These are phyloP conservation scores for Beroe ovata DNA, from an alignment of 37 sponge, comb jelly and placozoan genomes.

Conservation along the genomic window DNA sequence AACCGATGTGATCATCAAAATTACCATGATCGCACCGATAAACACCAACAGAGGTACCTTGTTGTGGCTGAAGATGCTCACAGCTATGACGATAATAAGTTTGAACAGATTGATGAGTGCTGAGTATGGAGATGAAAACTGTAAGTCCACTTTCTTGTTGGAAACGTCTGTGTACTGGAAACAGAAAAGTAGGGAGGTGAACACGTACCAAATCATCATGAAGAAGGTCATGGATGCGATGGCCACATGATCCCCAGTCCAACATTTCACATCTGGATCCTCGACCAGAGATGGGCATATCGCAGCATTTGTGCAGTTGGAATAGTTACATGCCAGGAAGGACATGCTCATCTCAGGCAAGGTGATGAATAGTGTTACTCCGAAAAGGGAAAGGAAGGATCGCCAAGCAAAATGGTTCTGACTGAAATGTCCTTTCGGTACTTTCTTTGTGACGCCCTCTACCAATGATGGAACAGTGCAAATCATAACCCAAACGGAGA, in stretches of 20 bases:
- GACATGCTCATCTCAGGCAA: constrained; percentile 27
- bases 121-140: constrained; percentile 52
- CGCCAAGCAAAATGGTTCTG: constrained; percentile 46
- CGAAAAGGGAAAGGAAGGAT: constrained; percentile 19
- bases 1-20: constrained; percentile 13
- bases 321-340: constrained; percentile 35
- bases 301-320: constrained; percentile 9
- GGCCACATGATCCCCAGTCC: constrained; percentile 1
- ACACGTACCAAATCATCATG: constrained; percentile 60
- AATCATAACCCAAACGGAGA: constrained; percentile 2
- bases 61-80: not conserved
- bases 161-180: constrained; percentile 46
- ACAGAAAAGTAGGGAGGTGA: constrained; percentile 57
- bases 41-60: not conserved
- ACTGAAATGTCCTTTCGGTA: constrained; percentile 24
- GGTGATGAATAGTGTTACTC: constrained; percentile 35
- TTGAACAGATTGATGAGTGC: constrained; percentile 28
- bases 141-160: constrained; percentile 37
- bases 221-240: constrained; percentile 27
- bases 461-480: constrained; percentile 44
- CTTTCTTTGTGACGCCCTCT: constrained; percentile 26
- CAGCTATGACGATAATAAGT: not conserved
- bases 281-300: constrained; percentile 57
- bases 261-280: constrained; percentile 37
- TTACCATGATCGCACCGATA: not conserved